Evolutionary conservation across 2,888 invertebrate genomes (phyloP), one percentile per base, ranked within the genome.

Genomic region (Ommatoiulus sabulosus): DNA sequence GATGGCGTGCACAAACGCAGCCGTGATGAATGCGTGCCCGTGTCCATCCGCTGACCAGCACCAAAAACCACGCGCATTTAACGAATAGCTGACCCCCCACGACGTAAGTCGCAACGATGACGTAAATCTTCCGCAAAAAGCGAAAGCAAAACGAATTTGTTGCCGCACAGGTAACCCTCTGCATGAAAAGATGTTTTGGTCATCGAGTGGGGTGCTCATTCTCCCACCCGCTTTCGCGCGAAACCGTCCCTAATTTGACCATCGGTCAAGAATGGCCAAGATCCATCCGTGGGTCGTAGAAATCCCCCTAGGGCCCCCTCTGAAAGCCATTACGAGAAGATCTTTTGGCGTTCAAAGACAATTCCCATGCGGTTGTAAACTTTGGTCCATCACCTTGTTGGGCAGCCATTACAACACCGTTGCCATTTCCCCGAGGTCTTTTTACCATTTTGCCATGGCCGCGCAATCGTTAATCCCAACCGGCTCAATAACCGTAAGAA

Each of bases 131-230:
- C 10, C 24, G 17, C 24, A 24, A 72, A 72, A 72, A 72, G 12
- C 24, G 72, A 72, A 72, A 72, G 72, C 72, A 72, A 72, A 72
- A 72, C 72, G 72, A 72, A 72, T 72, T 72, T 72, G 72, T 72
- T 72, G 72, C 72, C 72, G 72, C 12, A 8, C 72, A 72, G 72
- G 72, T 72, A 72, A 72, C 6, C 10, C 10, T 24, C 52, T 10
- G 24, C 24, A 24, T 72, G 24, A 72, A 72, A 24, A 10, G 72
- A 72, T 72, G 72, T 72, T 72, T 72, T 72, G 72, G 72, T 72
- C 24, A 72, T 72, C 72, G 5, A 8, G n/a, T 20, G 63, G 63
- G 63, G 63, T 63, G 63, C 20, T 63, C 63, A 63, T 20, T 8
- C 20, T 20, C 63, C 63, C 24, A 24, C 72, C 12, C 17, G 57